Base-by-base conservation (phyloP, 1,140 invertebrate genomes). In the Drosophila mojavensis region DNA sequence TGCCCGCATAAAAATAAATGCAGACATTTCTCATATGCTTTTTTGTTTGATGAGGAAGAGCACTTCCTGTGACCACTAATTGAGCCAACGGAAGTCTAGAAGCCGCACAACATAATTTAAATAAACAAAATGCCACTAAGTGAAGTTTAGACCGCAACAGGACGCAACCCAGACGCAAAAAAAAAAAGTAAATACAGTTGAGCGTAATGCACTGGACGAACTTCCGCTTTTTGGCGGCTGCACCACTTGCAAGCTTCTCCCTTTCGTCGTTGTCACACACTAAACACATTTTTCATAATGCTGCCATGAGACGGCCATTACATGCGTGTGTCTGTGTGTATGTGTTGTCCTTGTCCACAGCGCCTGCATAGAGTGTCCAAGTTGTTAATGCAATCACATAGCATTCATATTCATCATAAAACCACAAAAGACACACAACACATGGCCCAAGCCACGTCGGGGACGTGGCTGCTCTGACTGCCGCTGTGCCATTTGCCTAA, bases 381-480 rank as follows among this genome's bases (percentile, higher is more conserved):
- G 82, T 88, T 89, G 84, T 85, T 88, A 88, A 88, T 88, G 83
- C 83, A 88, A 88, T 88, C 84, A 88, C 84, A 88, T 88, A 88
- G 79, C 84, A 88, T 88, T 88, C 83, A 83, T 88, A 88, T 88
- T 88, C 83, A 88, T 88, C 83, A 88, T 89, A 89, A 88, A 74
- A 45, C 83, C 83, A 80, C 83, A 89, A 83, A 88, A 80, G 84
- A 70, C 83, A 77, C 76, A 79, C 79, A 74, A 73, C 75, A 79
- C 81, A 86, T 81, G 81, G 64, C 33, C 26, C 20, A 24, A 24
- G 20, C 20, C 33, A 26, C 20, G 36, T 39, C 10, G 11, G 11
- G 36, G 11, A 39, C 36, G 36, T 39, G 36, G 36, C 36, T 39
- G 36, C 26, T 54, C 9, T 15, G 15, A 26, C 33, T 13, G 33